Base-by-base conservation (phyloP, 2,888 invertebrate species). In the Drosophila melanosoma region DNA sequence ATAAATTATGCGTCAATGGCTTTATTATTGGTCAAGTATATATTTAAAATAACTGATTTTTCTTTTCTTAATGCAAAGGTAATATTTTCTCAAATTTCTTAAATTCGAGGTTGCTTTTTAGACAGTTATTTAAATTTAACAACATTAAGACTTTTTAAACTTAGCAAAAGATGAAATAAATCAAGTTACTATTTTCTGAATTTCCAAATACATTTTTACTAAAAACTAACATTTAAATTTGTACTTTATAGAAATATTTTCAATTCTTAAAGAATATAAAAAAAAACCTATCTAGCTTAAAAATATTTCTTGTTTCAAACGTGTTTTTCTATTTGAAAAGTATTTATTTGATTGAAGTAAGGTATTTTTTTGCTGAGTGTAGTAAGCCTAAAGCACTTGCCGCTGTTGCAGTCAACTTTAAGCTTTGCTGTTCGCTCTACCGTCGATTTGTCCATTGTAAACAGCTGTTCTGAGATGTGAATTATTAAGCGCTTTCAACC, bases 381-480 rank as follows among this genome's bases (percentile, higher is more conserved):
- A 51, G 6, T n/a, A n/a, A 51, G 10, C n/a, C 7, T 23, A 17
- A 36, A 63, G 15, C 38, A 53, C 32, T 52, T 45, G 35, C 4
- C 23, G n/a, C 20, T 53, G 20, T 68, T 38, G 35, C 42, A 66
- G 42, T 35, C 42, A 48, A 15, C 15, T 54, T 45, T 10, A 42
- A 33, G 29, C 51, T 48, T 10, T 52, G 59, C 15, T 67, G 45
- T 60, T 63, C 49, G 53, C 48, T 36, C 74, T 32, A 66, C 48
- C 66, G 53, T 45, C 51, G 59, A 52, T 36, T 35, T 49, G 74
- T 42, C 33, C 36, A 71, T 53, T 56, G 35, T 29, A 59, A 76
- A 79, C 76, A 76, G 76, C 76, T 76, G 75, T 64, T 74, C 60
- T 20, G 62, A 45, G 49, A 56, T 38, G 49, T 45, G 26, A 58